These are phyloP conservation scores for Corbicula japonica DNA, from an alignment of 2,888 invertebrate species.

Conservation along the genomic window DNA sequence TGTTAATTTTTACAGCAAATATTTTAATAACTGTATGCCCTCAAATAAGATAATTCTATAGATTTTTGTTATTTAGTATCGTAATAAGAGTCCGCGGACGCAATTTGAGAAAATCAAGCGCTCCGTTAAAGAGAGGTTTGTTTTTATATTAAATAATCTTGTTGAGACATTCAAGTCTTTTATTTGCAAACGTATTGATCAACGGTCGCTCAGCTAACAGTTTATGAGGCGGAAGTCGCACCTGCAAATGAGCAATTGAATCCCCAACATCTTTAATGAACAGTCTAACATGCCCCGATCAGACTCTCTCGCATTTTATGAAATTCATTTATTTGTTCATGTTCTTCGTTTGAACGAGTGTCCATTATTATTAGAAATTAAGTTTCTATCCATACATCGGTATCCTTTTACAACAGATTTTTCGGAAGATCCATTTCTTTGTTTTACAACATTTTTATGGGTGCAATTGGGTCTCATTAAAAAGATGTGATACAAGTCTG, in stretches of 20 bases:
- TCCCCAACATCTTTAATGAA: too few species aligned
- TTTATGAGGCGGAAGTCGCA: not conserved
- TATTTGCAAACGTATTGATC: conserved; percentile 10
- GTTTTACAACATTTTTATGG: too few species aligned
- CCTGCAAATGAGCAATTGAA: conserved; percentile 13
- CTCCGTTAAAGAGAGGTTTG: not conserved
- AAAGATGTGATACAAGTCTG: too few species aligned
- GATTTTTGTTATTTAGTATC: conserved; percentile 16
- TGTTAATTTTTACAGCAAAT: not conserved
- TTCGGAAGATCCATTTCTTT: too few species aligned
- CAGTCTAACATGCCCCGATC: too few species aligned
- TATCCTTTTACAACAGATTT: too few species aligned
- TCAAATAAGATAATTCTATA: not conserved
- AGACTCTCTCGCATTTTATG: too few species aligned
- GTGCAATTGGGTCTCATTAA: too few species aligned
- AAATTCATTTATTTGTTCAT: too few species aligned
- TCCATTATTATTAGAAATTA: too few species aligned
- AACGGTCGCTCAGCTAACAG: not conserved
- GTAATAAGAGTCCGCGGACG: not conserved
- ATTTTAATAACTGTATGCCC: not conserved
- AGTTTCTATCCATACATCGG: too few species aligned
- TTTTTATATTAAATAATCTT: conserved; percentile 5
- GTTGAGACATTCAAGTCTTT: not conserved
- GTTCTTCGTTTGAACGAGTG: too few species aligned
- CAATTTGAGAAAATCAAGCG: conserved; percentile 13